phyloP scores from a whole-genome alignment of 1,140 invertebrate genomes.

The Hesperophylax magnus region DNA sequence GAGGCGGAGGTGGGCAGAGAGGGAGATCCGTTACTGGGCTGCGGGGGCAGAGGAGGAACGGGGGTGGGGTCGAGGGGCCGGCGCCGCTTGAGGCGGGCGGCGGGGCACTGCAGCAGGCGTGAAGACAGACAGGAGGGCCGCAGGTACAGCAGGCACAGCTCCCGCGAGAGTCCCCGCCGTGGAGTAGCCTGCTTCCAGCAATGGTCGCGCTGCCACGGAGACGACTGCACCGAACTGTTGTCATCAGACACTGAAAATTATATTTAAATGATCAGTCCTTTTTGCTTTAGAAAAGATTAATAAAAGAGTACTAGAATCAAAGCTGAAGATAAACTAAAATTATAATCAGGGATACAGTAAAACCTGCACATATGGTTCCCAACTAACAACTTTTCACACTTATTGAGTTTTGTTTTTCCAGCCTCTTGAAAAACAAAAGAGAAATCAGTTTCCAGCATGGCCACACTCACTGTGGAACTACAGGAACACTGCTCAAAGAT shows the following conservation, averaged over 20 bases:
- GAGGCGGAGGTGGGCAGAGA: conserved; percentile 51
- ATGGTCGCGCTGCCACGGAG: conserved; percentile 89
- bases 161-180: conserved; percentile 78
- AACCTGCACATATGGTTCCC: too few species aligned
- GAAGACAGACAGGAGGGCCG: conserved; percentile 71
- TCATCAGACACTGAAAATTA: conserved; percentile 83
- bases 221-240: conserved; percentile 89
- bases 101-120: conserved; percentile 61
- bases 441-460: too few species aligned
- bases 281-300: too few species aligned
- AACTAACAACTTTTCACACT: too few species aligned
- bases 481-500: too few species aligned
- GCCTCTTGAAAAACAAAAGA: too few species aligned
- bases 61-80: conserved; percentile 70
- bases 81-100: conserved; percentile 72
- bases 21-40: conserved; percentile 60
- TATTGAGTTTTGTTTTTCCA: too few species aligned
- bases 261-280: conserved; percentile 19
- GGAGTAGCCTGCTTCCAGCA: conserved; percentile 87
- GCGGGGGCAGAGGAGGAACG: conserved; percentile 44
- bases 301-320: too few species aligned
- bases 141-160: conserved; percentile 81
- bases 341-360: too few species aligned
- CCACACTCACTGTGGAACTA: too few species aligned
- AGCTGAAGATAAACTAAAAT: too few species aligned